These are phyloP conservation scores for Tetraodon nigroviridis DNA, from an alignment of 2,113 vertebrate species.

Conservation along the genomic window DNA sequence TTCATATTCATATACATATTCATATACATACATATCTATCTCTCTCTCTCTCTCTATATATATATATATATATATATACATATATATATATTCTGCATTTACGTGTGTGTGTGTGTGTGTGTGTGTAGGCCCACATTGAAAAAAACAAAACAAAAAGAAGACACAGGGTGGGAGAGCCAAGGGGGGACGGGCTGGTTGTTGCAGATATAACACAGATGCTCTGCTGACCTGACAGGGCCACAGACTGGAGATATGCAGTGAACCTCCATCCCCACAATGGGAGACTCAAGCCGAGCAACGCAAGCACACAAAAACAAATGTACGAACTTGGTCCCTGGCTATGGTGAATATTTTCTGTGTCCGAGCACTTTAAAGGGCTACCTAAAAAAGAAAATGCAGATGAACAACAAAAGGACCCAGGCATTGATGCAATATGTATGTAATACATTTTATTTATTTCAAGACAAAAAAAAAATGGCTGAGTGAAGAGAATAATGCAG, in stretches of 20 bases:
- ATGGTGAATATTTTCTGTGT: background rate
- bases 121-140: background rate
- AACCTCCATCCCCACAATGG: conserved; percentile 34
- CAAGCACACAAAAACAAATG: conserved; percentile 37
- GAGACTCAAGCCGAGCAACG: conserved; percentile 31
- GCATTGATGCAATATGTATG: conserved; percentile 55
- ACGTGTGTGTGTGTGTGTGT: background rate
- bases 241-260: conserved; percentile 16
- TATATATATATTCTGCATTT: background rate
- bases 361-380: background rate
- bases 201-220: conserved; percentile 55
- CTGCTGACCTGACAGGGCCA: conserved; percentile 50
- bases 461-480: conserved; percentile 92
- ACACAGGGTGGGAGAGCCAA: conserved; percentile 23
- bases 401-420: background rate
- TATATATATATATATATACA: too few relatives aligned
- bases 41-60: too few relatives aligned
- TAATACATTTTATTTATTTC: conserved; percentile 71
- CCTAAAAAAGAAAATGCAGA: background rate
- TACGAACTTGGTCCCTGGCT: background rate
- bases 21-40: too few relatives aligned
- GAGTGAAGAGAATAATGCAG: conserved; percentile 98
- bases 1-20: background rate
- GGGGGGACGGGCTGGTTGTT: conserved; percentile 22
- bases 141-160: background rate